phyloP scores from a whole-genome alignment of 2,888 invertebrate species.

The Polydrusus pterygomalis region DNA sequence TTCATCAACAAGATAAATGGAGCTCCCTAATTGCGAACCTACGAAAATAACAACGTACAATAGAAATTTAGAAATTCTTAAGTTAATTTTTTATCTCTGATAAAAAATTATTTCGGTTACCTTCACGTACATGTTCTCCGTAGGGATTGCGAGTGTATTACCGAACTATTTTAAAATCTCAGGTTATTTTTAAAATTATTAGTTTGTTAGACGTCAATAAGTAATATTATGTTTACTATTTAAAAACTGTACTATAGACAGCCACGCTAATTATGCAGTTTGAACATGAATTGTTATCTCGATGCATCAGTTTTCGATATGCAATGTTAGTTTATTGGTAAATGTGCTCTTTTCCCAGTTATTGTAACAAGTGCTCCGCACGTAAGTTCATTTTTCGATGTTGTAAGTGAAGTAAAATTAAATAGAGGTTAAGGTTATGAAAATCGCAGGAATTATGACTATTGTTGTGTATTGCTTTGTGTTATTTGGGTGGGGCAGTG shows the following conservation, averaged over 20 bases:
- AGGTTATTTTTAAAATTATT: slow-evolving; percentile 46
- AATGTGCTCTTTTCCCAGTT: not conserved
- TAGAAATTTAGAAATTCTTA: slow-evolving; percentile 17
- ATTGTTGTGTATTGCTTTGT: not conserved
- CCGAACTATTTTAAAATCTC: slow-evolving; percentile 37
- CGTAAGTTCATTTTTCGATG: no score
- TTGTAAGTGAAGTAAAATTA: no score
- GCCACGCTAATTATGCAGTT: not conserved
- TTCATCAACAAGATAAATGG: not conserved
- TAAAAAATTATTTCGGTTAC: slow-evolving; percentile 28
- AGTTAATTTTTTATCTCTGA: slow-evolving; percentile 14
- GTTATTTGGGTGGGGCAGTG: no score
- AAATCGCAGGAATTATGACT: not conserved
- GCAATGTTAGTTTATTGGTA: not conserved
- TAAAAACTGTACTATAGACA: slow-evolving; percentile 10
- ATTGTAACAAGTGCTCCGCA: no score
- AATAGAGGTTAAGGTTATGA: no score
- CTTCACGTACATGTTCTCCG: slow-evolving; percentile 17
- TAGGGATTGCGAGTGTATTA: slow-evolving; percentile 14
- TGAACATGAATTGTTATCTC: slow-evolving; percentile 15
- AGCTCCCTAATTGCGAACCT: not conserved
- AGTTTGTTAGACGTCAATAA: slow-evolving; percentile 38
- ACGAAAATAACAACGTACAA: slow-evolving; percentile 11
- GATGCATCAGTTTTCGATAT: not conserved
- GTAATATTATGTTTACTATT: slow-evolving; percentile 40